Percentiles rank a stretch among this genome's conserved stretches.
These are phyloP conservation scores for Allacma fusca DNA, from an alignment of 2,888 invertebrate species.

Conservation along the genomic window DNA sequence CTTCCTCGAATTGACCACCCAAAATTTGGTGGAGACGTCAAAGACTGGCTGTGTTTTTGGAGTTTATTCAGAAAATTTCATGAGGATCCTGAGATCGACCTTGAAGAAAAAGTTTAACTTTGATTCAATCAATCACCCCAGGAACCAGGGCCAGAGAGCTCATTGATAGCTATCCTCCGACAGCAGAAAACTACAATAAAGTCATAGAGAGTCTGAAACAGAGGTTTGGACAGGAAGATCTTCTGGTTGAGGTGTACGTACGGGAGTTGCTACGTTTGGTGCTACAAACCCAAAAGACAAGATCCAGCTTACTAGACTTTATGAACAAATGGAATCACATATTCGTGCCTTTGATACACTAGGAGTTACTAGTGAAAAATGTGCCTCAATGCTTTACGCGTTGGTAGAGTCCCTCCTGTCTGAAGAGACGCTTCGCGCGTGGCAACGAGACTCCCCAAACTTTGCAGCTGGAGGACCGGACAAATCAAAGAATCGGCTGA, in stretches of 20 bases:
- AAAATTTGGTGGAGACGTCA: constrained; percentile 58
- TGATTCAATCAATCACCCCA: constrained; percentile 52
- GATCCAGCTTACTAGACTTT: constrained; percentile 22
- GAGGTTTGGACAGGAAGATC: constrained; percentile 57
- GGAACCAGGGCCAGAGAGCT: constrained; percentile 58
- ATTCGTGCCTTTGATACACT: constrained; percentile 45
- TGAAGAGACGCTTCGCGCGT: constrained; percentile 60
- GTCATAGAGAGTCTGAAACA: constrained; percentile 48
- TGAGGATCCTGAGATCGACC: constrained; percentile 50
- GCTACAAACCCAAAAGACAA: constrained; percentile 45
- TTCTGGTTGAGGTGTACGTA: constrained; percentile 61
- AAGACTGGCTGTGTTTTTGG: too few relatives aligned
- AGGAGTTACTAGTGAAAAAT: constrained; percentile 41
- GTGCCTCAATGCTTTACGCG: constrained; percentile 43
- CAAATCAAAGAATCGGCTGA: too few relatives aligned
- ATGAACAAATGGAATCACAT: constrained; percentile 47
- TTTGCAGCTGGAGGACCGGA: too few relatives aligned
- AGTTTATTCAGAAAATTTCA: constrained; percentile 60
- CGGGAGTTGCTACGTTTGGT: constrained; percentile 62
- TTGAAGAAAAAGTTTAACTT: constrained; percentile 54
- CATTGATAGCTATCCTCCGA: constrained; percentile 52
- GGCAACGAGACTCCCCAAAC: constrained; percentile 53
- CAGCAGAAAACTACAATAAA: constrained; percentile 61
- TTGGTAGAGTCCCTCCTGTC: constrained; percentile 63
- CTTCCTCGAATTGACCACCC: constrained; percentile 55